Conservation (phyloP, 1,140 invertebrate genomes). For the Eciton burchellii region DNA sequence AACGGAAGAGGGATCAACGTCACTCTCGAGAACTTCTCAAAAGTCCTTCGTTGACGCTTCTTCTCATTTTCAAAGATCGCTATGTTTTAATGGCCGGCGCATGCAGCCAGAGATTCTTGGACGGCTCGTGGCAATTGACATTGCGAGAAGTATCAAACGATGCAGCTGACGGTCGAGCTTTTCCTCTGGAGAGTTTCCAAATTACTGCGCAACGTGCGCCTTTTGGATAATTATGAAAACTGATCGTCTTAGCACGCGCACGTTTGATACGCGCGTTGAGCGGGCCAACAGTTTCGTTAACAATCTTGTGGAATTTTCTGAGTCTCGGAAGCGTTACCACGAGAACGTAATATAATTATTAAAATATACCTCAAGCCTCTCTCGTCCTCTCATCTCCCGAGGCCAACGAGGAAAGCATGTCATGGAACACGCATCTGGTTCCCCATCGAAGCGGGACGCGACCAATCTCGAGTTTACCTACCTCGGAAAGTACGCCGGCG, state of each 20-base stretch:
- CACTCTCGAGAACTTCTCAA: conserved; percentile 77
- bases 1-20: conserved; percentile 78
- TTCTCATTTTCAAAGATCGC: conserved; percentile 65
- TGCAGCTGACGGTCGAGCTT: neutral
- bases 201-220: no score
- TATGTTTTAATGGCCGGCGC: conserved; percentile 11
- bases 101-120: conserved; percentile 42
- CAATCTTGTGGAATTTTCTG: neutral
- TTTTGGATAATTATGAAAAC: no score
- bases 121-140: neutral
- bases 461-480: conserved; percentile 63
- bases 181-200: no score
- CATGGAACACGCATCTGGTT: conserved; percentile 51
- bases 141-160: neutral
- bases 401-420: conserved; percentile 12
- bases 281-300: no score
- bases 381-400: neutral
- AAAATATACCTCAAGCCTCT: conserved; percentile 1
- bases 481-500: conserved; percentile 43
- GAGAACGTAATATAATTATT: neutral
- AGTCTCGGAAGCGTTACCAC: neutral
- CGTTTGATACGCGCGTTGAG: no score
- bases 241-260: no score
- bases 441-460: conserved; percentile 40
- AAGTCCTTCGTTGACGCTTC: conserved; percentile 64